Conservation (phyloP, 2,113 vertebrate genomes). For the Semicossyphus pulcher region DNA sequence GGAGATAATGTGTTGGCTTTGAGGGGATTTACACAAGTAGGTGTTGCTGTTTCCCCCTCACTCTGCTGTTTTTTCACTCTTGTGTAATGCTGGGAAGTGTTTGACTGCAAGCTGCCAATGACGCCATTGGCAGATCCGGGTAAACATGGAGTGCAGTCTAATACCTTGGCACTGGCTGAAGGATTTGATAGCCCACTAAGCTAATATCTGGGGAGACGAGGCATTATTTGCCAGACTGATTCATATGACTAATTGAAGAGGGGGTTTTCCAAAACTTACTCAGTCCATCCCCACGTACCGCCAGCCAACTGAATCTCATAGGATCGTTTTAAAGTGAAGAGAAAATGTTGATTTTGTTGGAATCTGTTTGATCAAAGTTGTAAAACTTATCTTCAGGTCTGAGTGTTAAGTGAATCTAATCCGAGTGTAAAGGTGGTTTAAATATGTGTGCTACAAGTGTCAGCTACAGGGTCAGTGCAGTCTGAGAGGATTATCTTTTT, state of each 20-base stretch:
- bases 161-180: constrained; percentile 50
- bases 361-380: background rate
- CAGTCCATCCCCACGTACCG: constrained; percentile 5
- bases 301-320: constrained; percentile 14
- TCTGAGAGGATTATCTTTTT: too few species aligned
- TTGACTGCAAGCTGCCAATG: constrained; percentile 32
- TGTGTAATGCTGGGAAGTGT: constrained; percentile 20
- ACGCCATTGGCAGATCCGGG: constrained; percentile 33
- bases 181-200: constrained; percentile 56
- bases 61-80: constrained; percentile 24
- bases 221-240: constrained; percentile 50
- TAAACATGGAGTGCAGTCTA: constrained; percentile 53
- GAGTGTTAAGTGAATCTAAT: too few species aligned
- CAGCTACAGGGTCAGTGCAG: too few species aligned
- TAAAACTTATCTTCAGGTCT: too few species aligned
- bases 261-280: constrained; percentile 55
- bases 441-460: too few species aligned
- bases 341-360: constrained; percentile 2
- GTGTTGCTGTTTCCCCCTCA: constrained; percentile 31
- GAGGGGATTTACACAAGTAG: constrained; percentile 66
- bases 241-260: constrained; percentile 56
- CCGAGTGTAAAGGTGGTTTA: too few species aligned
- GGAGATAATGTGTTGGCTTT: constrained; percentile 61
- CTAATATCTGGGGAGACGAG: constrained; percentile 53
- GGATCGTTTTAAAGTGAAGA: background rate